Evolutionary conservation across 2,888 invertebrate species (phyloP).

Genomic region (Eristalinus aeneus): DNA sequence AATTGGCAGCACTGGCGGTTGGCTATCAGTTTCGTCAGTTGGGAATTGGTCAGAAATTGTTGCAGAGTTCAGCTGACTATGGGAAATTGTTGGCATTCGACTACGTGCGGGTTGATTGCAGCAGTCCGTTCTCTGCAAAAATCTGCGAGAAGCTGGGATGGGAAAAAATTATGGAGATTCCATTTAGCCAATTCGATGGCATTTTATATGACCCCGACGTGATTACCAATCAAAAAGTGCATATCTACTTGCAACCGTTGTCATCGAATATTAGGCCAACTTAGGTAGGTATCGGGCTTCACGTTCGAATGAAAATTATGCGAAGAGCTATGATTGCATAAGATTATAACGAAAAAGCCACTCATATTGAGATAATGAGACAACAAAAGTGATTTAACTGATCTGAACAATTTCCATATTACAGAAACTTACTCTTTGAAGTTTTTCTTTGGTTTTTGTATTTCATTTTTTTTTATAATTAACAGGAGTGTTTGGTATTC

Average conservation of each 20-base stretch:
- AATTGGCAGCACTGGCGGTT: constrained; percentile 32
- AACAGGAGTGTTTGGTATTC: too few relatives aligned
- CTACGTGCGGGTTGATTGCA: constrained; percentile 40
- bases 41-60: constrained; percentile 28
- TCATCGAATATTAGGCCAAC: background rate
- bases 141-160: constrained; percentile 48
- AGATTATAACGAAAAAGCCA: too few relatives aligned
- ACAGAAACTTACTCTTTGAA: too few relatives aligned
- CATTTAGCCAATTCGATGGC: constrained; percentile 35
- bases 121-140: constrained; percentile 20
- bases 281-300: too few relatives aligned
- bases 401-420: too few relatives aligned
- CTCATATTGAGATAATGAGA: too few relatives aligned
- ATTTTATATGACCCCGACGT: background rate
- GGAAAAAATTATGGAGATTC: constrained; percentile 44
- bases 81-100: constrained; percentile 47
- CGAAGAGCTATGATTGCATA: too few relatives aligned
- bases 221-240: background rate
- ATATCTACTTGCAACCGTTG: constrained; percentile 19
- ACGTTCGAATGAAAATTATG: too few relatives aligned
- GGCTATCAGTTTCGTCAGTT: constrained; percentile 12
- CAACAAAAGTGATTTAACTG: too few relatives aligned
- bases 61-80: constrained; percentile 30
- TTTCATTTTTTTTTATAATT: too few relatives aligned
- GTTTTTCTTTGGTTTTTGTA: too few relatives aligned